Conservation (phyloP, 2,797 vertebrate genomes). For the Buceros bicornis region DNA sequence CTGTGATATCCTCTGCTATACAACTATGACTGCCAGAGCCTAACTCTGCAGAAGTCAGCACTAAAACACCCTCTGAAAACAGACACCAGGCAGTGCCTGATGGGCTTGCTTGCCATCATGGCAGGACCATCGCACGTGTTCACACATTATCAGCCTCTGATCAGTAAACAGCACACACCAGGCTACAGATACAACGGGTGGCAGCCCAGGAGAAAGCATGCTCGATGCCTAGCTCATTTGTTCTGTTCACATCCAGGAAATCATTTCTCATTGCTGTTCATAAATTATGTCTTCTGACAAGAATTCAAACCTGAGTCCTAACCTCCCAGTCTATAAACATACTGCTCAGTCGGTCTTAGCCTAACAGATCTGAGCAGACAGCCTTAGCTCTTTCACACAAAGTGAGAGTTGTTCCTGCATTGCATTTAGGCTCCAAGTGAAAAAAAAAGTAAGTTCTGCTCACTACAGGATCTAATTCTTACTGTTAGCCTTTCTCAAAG, state of each 20-base stretch:
- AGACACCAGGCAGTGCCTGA: background rate
- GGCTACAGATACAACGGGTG: background rate
- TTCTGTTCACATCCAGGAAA: background rate
- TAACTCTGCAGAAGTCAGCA: background rate
- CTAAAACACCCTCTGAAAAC: conserved; percentile 7
- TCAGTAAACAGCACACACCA: background rate
- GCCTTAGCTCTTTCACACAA: background rate
- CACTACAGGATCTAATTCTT: background rate
- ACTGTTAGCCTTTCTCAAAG: background rate
- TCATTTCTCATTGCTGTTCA: background rate
- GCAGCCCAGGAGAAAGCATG: background rate
- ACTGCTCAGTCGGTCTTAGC: background rate
- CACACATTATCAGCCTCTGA: conserved; percentile 10
- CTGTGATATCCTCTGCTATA: background rate
- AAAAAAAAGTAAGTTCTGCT: background rate
- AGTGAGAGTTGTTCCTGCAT: background rate
- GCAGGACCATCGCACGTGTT: background rate
- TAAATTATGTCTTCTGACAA: background rate
- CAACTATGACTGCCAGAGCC: background rate
- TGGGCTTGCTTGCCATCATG: background rate
- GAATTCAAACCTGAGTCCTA: background rate
- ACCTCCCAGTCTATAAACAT: background rate
- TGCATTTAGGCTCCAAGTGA: background rate
- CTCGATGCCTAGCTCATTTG: background rate
- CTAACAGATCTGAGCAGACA: background rate